A percentile compares a stretch with the other conserved stretches of the same genome.
Conservation (phyloP, 2,113 vertebrate species). For the Piaya cayana region DNA sequence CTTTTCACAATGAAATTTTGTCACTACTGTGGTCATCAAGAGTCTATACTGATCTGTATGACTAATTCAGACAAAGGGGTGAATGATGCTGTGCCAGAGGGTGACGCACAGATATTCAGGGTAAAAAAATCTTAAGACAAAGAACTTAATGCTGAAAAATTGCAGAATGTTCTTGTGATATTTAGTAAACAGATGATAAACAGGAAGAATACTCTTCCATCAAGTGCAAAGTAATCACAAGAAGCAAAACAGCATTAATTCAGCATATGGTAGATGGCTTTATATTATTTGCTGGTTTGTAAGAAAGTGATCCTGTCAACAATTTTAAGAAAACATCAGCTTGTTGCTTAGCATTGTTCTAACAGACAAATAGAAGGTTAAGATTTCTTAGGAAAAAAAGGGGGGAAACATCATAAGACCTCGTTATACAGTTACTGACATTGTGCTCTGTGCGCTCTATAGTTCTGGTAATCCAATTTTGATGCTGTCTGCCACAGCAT, state of each 20-base stretch:
- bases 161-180: neutral
- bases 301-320: neutral
- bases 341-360: neutral
- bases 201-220: neutral
- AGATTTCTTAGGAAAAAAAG: neutral
- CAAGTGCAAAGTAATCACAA: neutral
- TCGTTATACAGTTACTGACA: neutral
- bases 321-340: neutral
- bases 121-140: neutral
- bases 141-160: neutral
- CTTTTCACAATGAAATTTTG: neutral
- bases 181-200: neutral
- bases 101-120: neutral
- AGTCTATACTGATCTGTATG: neutral
- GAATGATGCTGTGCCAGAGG: neutral
- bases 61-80: neutral
- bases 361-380: neutral
- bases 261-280: neutral
- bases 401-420: neutral
- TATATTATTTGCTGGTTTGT: neutral
- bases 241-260: neutral
- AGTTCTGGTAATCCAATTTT: neutral
- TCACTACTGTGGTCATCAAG: neutral
- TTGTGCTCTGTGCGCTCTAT: neutral
- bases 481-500: no score